Percentiles rank a stretch among this genome's conserved stretches.
These are phyloP conservation scores for Cebus imitator DNA, from an alignment of 2,113 vertebrate genomes.

Conservation along the genomic window DNA sequence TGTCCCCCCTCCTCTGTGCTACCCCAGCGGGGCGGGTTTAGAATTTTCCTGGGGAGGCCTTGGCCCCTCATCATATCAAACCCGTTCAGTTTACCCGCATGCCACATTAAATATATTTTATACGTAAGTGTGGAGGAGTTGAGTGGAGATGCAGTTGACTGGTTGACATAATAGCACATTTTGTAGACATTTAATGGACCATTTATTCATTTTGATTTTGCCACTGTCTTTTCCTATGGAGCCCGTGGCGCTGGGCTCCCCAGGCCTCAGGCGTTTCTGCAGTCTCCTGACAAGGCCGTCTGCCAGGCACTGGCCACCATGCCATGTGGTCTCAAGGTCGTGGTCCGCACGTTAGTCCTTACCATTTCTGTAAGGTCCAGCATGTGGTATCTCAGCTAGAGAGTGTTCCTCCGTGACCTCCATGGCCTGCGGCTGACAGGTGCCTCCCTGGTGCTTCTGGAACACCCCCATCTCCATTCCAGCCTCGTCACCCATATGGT, in stretches of 20 bases:
- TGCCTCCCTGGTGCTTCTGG: neutral
- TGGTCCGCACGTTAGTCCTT: neutral
- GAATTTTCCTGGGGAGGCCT: neutral
- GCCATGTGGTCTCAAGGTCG: neutral
- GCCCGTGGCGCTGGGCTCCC: neutral
- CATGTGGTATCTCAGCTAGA: accelerated
- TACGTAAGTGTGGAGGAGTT: neutral
- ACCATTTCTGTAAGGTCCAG: neutral
- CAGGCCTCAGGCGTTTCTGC: neutral
- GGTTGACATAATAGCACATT: neutral
- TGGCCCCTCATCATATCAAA: neutral
- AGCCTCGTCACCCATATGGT: neutral
- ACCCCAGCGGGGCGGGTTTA: no score
- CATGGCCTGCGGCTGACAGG: no score
- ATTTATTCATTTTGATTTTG: neutral
- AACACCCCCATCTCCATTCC: neutral
- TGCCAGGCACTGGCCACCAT: neutral
- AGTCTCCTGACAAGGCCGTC: neutral
- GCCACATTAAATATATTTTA: conserved; percentile 16
- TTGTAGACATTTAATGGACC: conserved; percentile 27
- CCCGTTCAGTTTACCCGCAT: neutral
- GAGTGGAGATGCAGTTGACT: neutral
- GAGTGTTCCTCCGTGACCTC: neutral
- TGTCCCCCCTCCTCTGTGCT: neutral
- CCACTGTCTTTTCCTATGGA: neutral